Percentiles rank a stretch among this genome's conserved stretches.
Conservation (phyloP, 37 sponge, comb jelly and placozoan genomes). For the Hormiphora californensis region DNA sequence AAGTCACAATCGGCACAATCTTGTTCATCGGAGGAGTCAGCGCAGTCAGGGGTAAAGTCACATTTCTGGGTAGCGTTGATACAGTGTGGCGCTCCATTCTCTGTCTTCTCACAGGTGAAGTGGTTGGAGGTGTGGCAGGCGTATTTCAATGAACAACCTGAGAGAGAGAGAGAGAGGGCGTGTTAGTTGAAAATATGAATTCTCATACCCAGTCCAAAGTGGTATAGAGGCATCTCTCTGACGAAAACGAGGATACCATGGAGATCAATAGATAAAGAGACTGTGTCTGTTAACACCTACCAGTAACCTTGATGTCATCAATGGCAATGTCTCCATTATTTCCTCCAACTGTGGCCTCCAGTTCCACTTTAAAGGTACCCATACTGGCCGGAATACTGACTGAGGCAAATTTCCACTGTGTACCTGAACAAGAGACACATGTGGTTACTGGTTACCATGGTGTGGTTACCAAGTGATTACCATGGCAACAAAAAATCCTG, state of each 20-base stretch:
- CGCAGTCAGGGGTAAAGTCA: constrained; percentile 26
- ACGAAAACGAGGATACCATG: background rate
- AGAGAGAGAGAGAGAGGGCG: background rate
- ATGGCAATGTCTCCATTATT: constrained; percentile 56
- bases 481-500: background rate
- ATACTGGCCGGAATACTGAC: background rate
- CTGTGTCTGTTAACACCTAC: background rate
- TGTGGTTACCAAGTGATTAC: no score
- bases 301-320: constrained; percentile 54
- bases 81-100: background rate
- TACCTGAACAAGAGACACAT: no score
- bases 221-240: background rate
- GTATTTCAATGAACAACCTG: constrained; percentile 2
- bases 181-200: background rate
- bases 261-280: background rate
- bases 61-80: background rate
- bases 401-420: background rate
- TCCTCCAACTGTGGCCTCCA: background rate
- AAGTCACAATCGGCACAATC: constrained; percentile 54
- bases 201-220: background rate
- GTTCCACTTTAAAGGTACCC: background rate
- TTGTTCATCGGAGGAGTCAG: background rate
- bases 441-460: no score
- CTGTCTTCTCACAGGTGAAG: background rate
- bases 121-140: background rate